phyloP scores from a whole-genome alignment of 2,113 vertebrate species.

The Megalops atlanticus region DNA sequence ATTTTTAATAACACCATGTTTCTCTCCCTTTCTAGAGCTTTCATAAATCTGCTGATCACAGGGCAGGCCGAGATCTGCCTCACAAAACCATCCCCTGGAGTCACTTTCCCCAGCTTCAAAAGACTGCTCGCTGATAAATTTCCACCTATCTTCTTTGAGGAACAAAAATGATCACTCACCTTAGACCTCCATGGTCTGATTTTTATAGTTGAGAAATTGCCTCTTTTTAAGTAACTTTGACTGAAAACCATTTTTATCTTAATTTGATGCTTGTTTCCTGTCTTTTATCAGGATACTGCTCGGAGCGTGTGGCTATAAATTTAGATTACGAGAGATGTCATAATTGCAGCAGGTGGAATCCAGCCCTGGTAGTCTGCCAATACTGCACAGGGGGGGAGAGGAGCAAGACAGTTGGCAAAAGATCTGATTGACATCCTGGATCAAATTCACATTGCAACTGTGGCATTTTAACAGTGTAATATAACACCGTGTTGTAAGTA shows the following conservation, averaged over 20 bases:
- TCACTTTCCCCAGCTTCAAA: slow-evolving; percentile 89
- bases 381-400: neutral
- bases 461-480: neutral
- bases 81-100: slow-evolving; percentile 85
- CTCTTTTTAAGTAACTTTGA: slow-evolving; percentile 65
- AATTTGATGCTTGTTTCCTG: slow-evolving; percentile 79
- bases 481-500: no score
- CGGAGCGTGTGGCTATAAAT: slow-evolving; percentile 63
- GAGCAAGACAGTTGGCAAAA: neutral
- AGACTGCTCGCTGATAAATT: slow-evolving; percentile 84
- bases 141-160: slow-evolving; percentile 88
- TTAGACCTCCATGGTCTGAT: slow-evolving; percentile 76
- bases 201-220: slow-evolving; percentile 86
- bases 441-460: neutral
- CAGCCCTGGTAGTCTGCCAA: slow-evolving; percentile 5
- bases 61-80: slow-evolving; percentile 83
- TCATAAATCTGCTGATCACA: slow-evolving; percentile 95
- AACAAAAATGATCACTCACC: slow-evolving; percentile 81
- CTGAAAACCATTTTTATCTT: slow-evolving; percentile 72
- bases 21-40: slow-evolving; percentile 82
- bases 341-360: slow-evolving; percentile 69
- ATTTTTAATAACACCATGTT: slow-evolving; percentile 95
- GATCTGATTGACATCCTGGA: neutral
- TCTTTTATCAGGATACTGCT: slow-evolving; percentile 62
- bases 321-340: slow-evolving; percentile 65